Evolutionary conservation across 2,888 invertebrate species (phyloP), one percentile per base, ranked within the genome.

Genomic region (Laothoe populi): DNA sequence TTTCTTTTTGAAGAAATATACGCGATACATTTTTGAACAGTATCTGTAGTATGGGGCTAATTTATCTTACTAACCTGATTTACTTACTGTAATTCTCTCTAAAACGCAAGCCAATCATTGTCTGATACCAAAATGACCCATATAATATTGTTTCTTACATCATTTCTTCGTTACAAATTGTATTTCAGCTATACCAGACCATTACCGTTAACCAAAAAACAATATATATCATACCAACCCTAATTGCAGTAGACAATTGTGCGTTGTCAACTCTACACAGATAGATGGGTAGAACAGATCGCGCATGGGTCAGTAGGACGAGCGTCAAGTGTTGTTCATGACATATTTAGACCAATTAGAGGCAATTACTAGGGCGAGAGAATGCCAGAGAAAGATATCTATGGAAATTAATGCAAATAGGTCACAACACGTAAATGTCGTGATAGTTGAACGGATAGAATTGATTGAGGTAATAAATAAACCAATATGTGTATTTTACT

Each of bases 201-300:
- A 1, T 4, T 19, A 35, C 7, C 4, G 53, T 16, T 19, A 11
- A 19, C 21, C 16, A 24, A 24, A 60, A 40, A 38, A 38, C 21
- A 26, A 31, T 61, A 53, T 45, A 59, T 61, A 19, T 53, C 19
- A 53, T 40, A 53, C 26, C 60, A 61, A 21, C 49, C 49, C 60
- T 61, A 61, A 61, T 61, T 61, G n/a, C 26, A 61, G 8, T 44
- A 4, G 40, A 40, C 87, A 90, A 90, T 89, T 89, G 87, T 60
- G 70, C 66, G 79, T 69, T 88, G 90, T 88, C 90, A 84, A 72
- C 77, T 84, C 70, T 77, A 88, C 81, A 77, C 68, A 83, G 79
- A 89, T 76, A 84, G 74, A 89, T 89, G 86, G 75, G 69, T 66
- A 66, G 58, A 60, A 63, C 63, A 23, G 64, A 66, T 46, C 57